Percentiles rank a stretch among this genome's conserved stretches.
Conservation (phyloP, 2,797 vertebrate species). For the Tarsius wallacei region DNA sequence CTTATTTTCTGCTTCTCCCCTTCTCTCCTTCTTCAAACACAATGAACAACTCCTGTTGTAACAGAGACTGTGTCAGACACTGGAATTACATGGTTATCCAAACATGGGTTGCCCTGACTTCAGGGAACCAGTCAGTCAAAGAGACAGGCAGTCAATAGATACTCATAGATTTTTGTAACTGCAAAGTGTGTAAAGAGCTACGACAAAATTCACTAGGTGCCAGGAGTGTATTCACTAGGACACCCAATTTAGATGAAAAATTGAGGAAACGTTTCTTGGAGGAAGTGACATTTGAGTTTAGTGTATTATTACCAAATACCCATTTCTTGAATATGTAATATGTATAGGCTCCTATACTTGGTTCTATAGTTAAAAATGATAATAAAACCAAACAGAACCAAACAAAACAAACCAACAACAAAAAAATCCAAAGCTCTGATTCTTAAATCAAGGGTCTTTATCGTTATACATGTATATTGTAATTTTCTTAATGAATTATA, state of each 20-base stretch:
- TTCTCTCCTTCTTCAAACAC: neutral
- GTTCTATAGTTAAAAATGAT: slow-evolving; percentile 8
- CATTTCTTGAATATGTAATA: neutral
- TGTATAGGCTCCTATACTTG: neutral
- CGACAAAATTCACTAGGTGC: neutral
- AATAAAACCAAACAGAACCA: neutral
- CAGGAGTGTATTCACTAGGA: neutral
- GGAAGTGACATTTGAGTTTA: neutral
- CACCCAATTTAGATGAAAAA: neutral
- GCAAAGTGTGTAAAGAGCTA: neutral
- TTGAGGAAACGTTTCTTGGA: neutral
- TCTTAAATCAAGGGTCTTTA: neutral
- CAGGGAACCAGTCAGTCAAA: neutral
- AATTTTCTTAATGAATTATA: neutral
- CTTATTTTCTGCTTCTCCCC: neutral
- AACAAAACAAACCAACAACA: neutral
- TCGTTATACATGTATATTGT: neutral
- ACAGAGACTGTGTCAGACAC: neutral
- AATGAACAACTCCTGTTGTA: neutral
- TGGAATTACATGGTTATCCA: neutral
- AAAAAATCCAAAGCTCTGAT: neutral
- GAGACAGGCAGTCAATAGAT: neutral
- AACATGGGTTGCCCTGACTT: neutral
- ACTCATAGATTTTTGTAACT: neutral
- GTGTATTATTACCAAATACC: neutral